Evolutionary conservation across 2,888 invertebrate species (phyloP).

Genomic region (Diplazon laetatorius): DNA sequence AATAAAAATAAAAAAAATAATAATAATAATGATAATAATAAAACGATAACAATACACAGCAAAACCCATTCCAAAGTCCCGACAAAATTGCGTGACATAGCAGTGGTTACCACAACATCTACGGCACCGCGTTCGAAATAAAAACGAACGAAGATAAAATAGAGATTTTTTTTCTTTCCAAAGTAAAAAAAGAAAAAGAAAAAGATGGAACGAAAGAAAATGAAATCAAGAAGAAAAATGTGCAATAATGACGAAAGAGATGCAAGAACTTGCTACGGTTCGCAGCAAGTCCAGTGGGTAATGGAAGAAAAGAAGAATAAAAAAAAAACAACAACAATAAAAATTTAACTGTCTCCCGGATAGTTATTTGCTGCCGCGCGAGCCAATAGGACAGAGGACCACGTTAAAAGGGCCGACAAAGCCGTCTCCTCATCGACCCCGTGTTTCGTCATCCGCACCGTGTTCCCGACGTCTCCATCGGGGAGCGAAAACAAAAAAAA

Average conservation of each 20-base stretch:
- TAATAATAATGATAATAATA: background rate
- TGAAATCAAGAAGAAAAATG: too few species aligned
- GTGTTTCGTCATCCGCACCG: background rate
- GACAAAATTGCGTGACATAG: background rate
- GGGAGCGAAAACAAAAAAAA: too few species aligned
- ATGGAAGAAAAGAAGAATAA: too few species aligned
- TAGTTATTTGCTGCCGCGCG: slow-evolving; percentile 9
- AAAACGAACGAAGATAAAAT: background rate
- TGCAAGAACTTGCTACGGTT: background rate
- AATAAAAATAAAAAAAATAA: background rate
- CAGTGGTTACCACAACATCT: background rate
- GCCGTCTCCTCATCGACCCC: slow-evolving; percentile 9
- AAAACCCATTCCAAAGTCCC: background rate
- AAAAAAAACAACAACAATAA: slow-evolving; percentile 19
- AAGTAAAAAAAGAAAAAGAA: background rate
- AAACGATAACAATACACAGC: background rate
- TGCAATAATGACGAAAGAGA: slow-evolving; percentile 8
- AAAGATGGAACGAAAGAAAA: background rate
- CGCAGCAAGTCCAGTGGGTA: background rate
- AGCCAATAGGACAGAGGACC: slow-evolving; percentile 3
- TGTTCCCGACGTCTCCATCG: slow-evolving; percentile 7
- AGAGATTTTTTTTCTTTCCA: too few species aligned
- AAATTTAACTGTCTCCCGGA: slow-evolving; percentile 26
- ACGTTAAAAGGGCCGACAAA: slow-evolving; percentile 38
- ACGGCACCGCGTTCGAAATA: background rate